Evolutionary conservation across 37 sponge, comb jelly and placozoan species (phyloP).

Genomic region (Aphrocallistes beatrix): DNA sequence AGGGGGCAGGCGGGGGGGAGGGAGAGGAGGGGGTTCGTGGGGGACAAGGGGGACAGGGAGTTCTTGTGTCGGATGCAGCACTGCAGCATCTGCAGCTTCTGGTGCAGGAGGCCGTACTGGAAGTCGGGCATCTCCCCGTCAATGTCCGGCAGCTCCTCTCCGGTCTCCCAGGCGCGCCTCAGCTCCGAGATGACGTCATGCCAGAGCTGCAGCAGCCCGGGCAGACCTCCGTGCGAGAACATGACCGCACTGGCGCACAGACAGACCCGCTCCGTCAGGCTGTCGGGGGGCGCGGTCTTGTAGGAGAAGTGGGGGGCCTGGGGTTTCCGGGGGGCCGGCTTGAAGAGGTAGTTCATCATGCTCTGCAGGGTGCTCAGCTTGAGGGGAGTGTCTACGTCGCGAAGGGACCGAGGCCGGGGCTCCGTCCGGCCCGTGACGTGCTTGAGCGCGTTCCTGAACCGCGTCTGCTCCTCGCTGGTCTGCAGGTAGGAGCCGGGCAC

Average conservation of each 20-base stretch:
- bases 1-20: background rate
- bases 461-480: background rate
- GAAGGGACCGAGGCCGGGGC: background rate
- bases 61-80: conserved; percentile 64
- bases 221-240: conserved; percentile 32
- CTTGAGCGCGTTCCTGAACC: conserved; percentile 10
- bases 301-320: no score
- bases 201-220: conserved; percentile 63
- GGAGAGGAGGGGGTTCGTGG: background rate
- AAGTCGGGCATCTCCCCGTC: conserved; percentile 49
- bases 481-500: conserved; percentile 2
- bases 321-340: no score
- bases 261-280: conserved; percentile 18
- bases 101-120: conserved; percentile 58
- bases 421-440: conserved; percentile 2
- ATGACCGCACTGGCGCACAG: background rate
- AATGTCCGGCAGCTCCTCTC: conserved; percentile 34
- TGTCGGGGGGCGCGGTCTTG: conserved; percentile 20
- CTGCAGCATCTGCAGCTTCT: conserved; percentile 92
- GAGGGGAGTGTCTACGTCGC: background rate
- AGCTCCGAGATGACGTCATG: conserved; percentile 60
- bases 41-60: background rate
- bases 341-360: conserved; percentile 6
- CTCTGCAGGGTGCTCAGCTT: background rate
- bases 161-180: conserved; percentile 72